Base-by-base conservation (phyloP, 2,113 vertebrate species). In the Hypanus sabinus region DNA sequence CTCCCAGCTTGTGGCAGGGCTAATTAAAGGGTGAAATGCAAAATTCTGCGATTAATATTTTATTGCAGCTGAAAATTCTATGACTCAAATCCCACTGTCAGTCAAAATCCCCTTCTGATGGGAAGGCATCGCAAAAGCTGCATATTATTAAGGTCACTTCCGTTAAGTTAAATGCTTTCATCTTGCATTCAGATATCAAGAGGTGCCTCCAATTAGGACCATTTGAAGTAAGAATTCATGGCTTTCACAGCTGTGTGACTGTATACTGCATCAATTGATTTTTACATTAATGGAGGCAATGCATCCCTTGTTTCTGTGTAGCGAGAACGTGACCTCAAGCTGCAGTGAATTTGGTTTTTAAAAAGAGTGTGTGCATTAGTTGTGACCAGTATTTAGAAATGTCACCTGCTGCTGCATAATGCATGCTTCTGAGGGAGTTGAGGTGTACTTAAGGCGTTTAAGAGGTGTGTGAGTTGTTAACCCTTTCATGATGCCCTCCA, bases 141-240 rank as follows among this genome's bases (percentile, higher is more conserved):
- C 91, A 93, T 93, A 93, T 93, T 93, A 93, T 93, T 93, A 93
- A 93, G 91, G 91, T 93, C 91, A 93, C 91, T 93, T 93, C 91
- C 91, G 91, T 93, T 93, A 73, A 93, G 70, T 75, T 46, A 27
- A 46, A 18, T 46, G 36, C 91, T 93, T 93, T 93, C 70, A 93
- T 93, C 91, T 92, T 38, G 55, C 91, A 93, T 93, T 75, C 91
- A 93, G 68, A 73, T 93, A 55, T 93, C 91, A 93, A 93, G 91
- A 93, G 91, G 91, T 93, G 91, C 70, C 91, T 55, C 90, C 91
- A 71, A 93, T 73, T 93, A 73, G 70, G 70, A 38, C 68, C 91
- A 93, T 93, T 93, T 93, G 91, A 93, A 93, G 36, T 55, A 93
- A 93, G 73, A 93, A 73, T 55, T 71, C 70, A 55, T 55, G 33